phyloP scores from a whole-genome alignment of 2,797 vertebrate species.

The Pristis pectinata region DNA sequence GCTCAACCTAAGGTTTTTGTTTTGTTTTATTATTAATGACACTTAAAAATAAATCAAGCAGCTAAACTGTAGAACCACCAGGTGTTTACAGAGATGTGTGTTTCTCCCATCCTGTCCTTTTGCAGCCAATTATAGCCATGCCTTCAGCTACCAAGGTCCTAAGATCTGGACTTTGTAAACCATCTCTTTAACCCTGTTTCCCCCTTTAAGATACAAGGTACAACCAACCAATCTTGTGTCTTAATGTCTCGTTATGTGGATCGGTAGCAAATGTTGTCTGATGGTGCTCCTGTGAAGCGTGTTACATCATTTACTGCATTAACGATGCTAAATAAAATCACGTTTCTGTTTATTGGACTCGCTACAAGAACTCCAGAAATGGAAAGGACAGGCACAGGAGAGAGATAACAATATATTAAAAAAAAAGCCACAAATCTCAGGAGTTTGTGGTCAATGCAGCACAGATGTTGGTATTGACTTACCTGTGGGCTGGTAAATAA shows the following conservation, averaged over 20 bases:
- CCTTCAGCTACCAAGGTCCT: no score
- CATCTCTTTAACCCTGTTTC: no score
- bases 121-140: no score
- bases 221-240: no score
- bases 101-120: no score
- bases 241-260: no score
- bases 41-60: background rate
- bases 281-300: no score
- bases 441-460: background rate
- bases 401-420: background rate
- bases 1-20: background rate
- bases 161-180: no score
- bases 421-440: background rate
- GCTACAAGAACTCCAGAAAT: background rate
- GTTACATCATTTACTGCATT: no score
- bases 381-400: background rate
- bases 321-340: no score
- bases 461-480: conserved; percentile 46
- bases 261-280: no score
- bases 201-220: no score
- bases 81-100: background rate
- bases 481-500: conserved; percentile 83
- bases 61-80: background rate
- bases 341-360: background rate
- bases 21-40: background rate